phyloP scores from a whole-genome alignment of 1,140 invertebrate genomes.

The Spodoptera litura region DNA sequence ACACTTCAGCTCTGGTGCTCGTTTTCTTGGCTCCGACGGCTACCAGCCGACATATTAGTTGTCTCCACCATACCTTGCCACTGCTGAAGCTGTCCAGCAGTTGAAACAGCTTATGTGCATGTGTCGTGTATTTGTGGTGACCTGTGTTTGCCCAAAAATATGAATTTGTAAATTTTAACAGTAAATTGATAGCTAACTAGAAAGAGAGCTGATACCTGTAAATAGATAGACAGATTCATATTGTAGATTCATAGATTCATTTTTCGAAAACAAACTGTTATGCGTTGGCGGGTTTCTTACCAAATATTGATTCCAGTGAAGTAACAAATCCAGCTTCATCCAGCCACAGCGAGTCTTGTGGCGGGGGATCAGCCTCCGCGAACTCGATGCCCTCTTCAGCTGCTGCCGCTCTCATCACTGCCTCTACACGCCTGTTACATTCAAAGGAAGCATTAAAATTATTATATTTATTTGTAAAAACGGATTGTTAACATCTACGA shows the following conservation, averaged over 20 bases:
- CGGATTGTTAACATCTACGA: too few relatives aligned
- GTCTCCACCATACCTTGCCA: constrained; percentile 70
- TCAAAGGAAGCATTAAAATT: not conserved
- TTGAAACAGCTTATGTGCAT: constrained; percentile 69
- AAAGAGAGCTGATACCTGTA: too few relatives aligned
- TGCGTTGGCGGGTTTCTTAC: too few relatives aligned
- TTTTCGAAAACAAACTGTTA: too few relatives aligned
- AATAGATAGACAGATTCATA: too few relatives aligned
- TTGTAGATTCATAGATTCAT: too few relatives aligned
- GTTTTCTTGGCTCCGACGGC: constrained; percentile 59
- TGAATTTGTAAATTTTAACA: too few relatives aligned
- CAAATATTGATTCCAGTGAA: constrained; percentile 70
- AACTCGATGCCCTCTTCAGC: constrained; percentile 77
- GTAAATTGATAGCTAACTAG: too few relatives aligned
- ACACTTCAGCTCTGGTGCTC: constrained; percentile 60
- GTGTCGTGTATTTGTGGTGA: constrained; percentile 64
- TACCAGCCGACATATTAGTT: constrained; percentile 66
- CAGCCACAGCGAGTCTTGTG: constrained; percentile 57
- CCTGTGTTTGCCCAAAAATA: constrained; percentile 52
- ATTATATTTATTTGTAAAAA: too few relatives aligned
- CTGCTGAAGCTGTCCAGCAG: constrained; percentile 63
- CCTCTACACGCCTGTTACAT: constrained; percentile 66
- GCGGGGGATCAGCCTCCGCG: constrained; percentile 27
- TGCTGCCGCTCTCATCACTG: constrained; percentile 71
- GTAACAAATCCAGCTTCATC: constrained; percentile 65